Percentiles rank a stretch among this genome's conserved stretches.
Evolutionary conservation across 2,888 invertebrate genomes (phyloP).

Genomic region (Apomyelois bistriatella): DNA sequence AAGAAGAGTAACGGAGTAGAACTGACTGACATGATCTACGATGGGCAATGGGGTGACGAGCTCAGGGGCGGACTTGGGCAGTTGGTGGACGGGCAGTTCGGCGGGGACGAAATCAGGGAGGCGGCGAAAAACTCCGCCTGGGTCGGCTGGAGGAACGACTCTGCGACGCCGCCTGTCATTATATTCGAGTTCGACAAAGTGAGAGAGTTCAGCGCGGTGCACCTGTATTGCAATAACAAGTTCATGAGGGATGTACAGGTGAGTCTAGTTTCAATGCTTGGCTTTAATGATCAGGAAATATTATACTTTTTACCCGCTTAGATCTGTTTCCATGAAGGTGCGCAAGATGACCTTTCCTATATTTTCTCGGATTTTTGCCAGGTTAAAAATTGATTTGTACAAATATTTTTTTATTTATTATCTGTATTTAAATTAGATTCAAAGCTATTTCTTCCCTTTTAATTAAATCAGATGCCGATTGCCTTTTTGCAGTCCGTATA

Average conservation of each 20-base stretch:
- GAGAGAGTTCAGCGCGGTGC: slow-evolving; percentile 90
- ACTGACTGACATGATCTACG: slow-evolving; percentile 91
- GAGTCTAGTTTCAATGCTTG: slow-evolving; percentile 24
- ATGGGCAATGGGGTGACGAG: slow-evolving; percentile 89
- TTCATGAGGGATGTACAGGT: slow-evolving; percentile 92
- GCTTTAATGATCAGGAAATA: not conserved
- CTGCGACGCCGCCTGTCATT: slow-evolving; percentile 83
- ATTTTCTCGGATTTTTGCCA: too few species aligned
- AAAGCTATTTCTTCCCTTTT: too few species aligned
- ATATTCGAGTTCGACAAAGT: slow-evolving; percentile 92
- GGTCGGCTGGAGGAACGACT: slow-evolving; percentile 95
- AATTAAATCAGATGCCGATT: too few species aligned
- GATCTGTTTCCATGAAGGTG: too few species aligned
- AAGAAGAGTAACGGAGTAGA: slow-evolving; percentile 88
- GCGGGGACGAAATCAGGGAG: slow-evolving; percentile 83
- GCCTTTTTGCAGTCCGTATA: too few species aligned
- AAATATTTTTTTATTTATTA: too few species aligned
- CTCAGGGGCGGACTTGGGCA: slow-evolving; percentile 90
- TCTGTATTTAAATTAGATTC: too few species aligned
- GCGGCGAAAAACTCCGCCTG: slow-evolving; percentile 85
- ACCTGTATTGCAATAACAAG: slow-evolving; percentile 91
- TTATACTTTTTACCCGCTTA: not conserved
- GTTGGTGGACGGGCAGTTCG: slow-evolving; percentile 89
- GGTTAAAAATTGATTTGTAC: too few species aligned
- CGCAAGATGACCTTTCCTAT: too few species aligned